Conservation (phyloP, 1,140 invertebrate species). For the Aphaenogaster ashmeadi region DNA sequence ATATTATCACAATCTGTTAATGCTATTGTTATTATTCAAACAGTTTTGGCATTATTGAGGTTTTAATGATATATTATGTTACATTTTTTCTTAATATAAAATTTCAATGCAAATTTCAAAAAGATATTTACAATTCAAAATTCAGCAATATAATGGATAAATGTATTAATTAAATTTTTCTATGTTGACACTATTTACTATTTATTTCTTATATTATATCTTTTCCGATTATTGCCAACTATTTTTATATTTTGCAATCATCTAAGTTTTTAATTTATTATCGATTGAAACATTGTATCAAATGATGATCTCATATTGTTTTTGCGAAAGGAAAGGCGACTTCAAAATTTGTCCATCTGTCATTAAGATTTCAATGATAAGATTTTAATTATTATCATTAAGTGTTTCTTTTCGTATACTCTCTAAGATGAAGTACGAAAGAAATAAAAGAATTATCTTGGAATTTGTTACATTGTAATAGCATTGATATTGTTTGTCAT, state of each 20-base stretch:
- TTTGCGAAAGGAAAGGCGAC: neutral
- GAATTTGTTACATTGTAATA: neutral
- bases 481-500: neutral
- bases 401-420: neutral
- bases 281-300: neutral
- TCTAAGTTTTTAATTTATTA: neutral
- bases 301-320: neutral
- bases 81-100: neutral
- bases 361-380: neutral
- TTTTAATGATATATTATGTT: neutral
- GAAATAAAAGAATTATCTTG: neutral
- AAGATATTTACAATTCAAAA: neutral
- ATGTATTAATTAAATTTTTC: constrained; percentile 15
- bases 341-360: neutral
- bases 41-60: neutral
- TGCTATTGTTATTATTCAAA: neutral
- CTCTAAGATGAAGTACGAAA: neutral
- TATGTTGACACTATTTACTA: neutral
- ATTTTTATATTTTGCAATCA: neutral
- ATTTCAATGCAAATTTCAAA: neutral
- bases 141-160: neutral
- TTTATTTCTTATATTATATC: neutral
- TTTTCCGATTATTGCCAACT: neutral
- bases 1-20: neutral
- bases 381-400: neutral